Evolutionary conservation across 2,888 invertebrate species (phyloP).

Genomic region (Drosophila picticornis): DNA sequence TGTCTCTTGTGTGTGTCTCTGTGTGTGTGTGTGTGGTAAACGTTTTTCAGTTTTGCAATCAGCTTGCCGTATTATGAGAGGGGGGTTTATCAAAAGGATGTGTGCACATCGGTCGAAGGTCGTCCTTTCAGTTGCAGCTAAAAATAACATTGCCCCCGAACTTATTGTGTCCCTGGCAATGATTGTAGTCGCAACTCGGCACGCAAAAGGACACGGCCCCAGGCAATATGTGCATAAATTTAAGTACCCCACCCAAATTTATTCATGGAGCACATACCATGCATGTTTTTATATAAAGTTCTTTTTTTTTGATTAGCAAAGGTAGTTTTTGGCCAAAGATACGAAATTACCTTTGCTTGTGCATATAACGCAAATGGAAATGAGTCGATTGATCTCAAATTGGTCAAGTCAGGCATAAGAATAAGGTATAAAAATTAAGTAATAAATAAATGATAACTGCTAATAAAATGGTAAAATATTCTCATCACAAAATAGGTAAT

Average conservation of each 20-base stretch:
- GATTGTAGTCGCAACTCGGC: constrained; percentile 20
- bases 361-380: not conserved
- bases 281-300: not conserved
- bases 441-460: not conserved
- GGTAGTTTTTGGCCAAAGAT: not conserved
- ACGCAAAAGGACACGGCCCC: constrained; percentile 11
- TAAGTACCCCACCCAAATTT: not conserved
- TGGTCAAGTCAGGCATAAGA: not conserved
- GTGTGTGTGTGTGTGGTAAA: constrained; percentile 27
- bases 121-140: constrained; percentile 43
- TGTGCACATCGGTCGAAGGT: constrained; percentile 53
- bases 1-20: not conserved
- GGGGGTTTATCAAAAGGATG: constrained; percentile 47
- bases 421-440: not conserved
- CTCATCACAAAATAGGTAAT: not conserved
- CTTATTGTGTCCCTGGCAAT: constrained; percentile 50
- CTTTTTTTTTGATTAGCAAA: not conserved
- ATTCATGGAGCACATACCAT: constrained; percentile 3
- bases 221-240: constrained; percentile 2
- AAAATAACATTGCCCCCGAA: constrained; percentile 54
- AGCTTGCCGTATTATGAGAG: constrained; percentile 47
- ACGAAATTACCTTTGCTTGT: not conserved
- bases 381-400: not conserved
- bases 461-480: not conserved
- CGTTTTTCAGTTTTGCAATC: constrained; percentile 61